Evolutionary conservation across 2,797 vertebrate species (phyloP), one percentile per base, ranked within the genome.

Genomic region (Malacoctenus gilli): DNA sequence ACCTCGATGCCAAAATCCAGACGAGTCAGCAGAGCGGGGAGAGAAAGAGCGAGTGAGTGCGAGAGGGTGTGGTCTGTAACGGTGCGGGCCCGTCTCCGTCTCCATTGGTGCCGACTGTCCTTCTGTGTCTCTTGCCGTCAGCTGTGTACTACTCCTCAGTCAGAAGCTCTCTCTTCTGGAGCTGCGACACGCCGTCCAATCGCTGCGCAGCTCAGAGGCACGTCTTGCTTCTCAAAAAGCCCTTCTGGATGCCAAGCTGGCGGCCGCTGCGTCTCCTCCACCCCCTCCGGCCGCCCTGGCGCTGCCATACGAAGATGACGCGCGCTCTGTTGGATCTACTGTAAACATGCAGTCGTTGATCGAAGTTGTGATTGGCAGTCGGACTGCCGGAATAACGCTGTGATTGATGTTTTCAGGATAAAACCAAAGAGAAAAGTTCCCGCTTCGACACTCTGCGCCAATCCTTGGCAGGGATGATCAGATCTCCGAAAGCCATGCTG

Each of bases 401-500:
- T 12, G 8, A 32, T 10, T 10, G 60, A 13, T 72, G 71, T 25
- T 6, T 70, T 23, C 76, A 98, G 96, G 96, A 98, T 57, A 97
- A 95, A 69, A 48, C 56, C 59, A 98, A 95, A 70, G 95, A 98
- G 75, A 94, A 85, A 43, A 85, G 94, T 20, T 98, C 96, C 38
- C 95, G 94, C 50, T 94, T 99, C 63, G 95, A 98, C 69, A 97
- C 95, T 1, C 92, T 99, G 63, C 94, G 96, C n/a, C 94, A 96
- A 80, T 98, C 96, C 57, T 93, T 99, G 68, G 96, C 95, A 5
- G 96, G 95, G 41, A 95, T 98, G 78, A 97, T 99, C 61, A 93
- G 95, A n/a, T 91, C 95, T 59, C 95, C 95, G 49, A 98, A 98
- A 83, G 91, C 93, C 23, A 88, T 94, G 68, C 58, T 97, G 63